These are phyloP conservation scores for Aurelia aurita complex sp. Pacific DNA, from an alignment of 30 jellyfish, hydroid and myxozoan species.

Conservation along the genomic window DNA sequence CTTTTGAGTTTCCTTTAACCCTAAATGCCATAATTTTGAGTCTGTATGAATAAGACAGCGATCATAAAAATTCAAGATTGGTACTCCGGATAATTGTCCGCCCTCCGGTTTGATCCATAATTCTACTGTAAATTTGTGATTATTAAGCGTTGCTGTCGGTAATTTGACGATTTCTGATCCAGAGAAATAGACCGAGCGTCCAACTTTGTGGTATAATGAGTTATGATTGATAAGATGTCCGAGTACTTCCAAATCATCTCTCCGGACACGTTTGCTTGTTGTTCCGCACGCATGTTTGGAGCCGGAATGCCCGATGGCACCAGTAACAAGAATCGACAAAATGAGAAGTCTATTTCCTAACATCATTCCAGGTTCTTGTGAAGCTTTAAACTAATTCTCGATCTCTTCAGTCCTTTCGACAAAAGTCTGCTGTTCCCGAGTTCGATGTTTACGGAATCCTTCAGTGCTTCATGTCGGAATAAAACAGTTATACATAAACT, in stretches of 20 bases:
- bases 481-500: too few species aligned
- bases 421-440: too few species aligned
- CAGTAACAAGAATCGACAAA: too few species aligned
- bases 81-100: conserved; percentile 72
- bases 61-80: conserved; percentile 51
- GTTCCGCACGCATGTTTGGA: background rate
- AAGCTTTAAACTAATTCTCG: too few species aligned
- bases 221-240: conserved; percentile 31
- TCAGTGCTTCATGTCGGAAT: too few species aligned
- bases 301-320: too few species aligned
- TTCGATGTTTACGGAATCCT: too few species aligned
- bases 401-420: too few species aligned
- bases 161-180: conserved; percentile 76
- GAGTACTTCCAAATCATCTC: conserved; percentile 68
- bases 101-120: conserved; percentile 92
- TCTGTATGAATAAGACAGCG: conserved; percentile 51
- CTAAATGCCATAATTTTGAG: conserved; percentile 46
- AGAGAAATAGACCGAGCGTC: conserved; percentile 69
- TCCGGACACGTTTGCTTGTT: conserved; percentile 36
- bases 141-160: conserved; percentile 1
- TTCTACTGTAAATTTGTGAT: conserved; percentile 66
- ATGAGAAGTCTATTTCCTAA: too few species aligned
- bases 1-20: conserved; percentile 29
- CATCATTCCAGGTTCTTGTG: too few species aligned
- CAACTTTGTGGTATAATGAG: background rate